These are phyloP conservation scores for Lingula anatina DNA, from an alignment of 2,888 invertebrate species.

Conservation along the genomic window DNA sequence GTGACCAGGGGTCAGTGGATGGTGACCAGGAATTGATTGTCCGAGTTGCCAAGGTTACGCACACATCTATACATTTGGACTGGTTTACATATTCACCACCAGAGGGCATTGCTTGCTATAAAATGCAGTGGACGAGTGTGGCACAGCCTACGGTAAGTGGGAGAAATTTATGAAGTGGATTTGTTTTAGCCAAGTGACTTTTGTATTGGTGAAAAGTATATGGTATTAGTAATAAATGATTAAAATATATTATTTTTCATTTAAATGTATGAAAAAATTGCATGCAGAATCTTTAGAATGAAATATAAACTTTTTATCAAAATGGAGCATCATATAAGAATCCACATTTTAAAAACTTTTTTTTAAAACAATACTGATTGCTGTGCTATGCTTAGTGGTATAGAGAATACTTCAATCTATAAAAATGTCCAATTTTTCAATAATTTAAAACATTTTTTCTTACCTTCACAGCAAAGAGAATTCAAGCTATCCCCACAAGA, in stretches of 20 bases:
- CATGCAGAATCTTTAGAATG: background rate
- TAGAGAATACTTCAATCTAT: no score
- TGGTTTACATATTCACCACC: conserved; percentile 42
- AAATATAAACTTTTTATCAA: no score
- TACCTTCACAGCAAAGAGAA: conserved; percentile 39
- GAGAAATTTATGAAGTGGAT: no score
- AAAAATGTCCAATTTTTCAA: no score
- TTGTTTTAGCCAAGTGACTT: no score
- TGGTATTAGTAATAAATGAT: no score
- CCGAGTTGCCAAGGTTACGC: conserved; percentile 42
- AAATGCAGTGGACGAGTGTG: conserved; percentile 49
- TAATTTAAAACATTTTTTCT: conserved; percentile 1
- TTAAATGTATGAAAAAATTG: no score
- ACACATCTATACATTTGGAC: conserved; percentile 45
- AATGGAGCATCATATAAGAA: no score
- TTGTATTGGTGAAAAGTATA: background rate
- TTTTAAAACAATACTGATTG: no score
- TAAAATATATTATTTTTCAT: no score
- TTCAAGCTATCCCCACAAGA: conserved; percentile 41
- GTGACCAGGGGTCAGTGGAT: conserved; percentile 16
- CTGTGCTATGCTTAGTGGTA: no score
- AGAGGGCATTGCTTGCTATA: conserved; percentile 38
- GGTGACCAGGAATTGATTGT: conserved; percentile 39
- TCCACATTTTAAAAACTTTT: no score
- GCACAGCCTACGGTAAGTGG: conserved; percentile 48